These are phyloP conservation scores for Acanthornis magna DNA, from an alignment of 2,797 vertebrate species.

Conservation along the genomic window DNA sequence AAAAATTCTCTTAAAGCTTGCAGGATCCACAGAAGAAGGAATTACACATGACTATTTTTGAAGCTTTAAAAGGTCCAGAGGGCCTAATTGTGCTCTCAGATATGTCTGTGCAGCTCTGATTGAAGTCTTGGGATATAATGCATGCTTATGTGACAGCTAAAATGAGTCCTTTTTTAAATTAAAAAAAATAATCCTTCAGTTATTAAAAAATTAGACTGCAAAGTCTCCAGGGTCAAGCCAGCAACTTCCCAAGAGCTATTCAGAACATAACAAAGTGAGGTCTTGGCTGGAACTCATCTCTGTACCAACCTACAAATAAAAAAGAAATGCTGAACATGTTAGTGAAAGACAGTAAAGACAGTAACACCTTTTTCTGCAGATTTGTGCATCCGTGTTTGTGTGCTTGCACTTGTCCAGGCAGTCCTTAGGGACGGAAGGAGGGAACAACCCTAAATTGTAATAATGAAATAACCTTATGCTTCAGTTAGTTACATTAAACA, in stretches of 20 bases:
- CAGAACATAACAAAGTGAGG: not conserved
- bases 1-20: conserved; percentile 64
- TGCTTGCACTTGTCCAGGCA: not conserved
- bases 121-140: conserved; percentile 39
- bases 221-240: conserved; percentile 9
- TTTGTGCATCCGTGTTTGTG: not conserved
- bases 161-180: conserved; percentile 12
- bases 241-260: conserved; percentile 6
- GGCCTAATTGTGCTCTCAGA: conserved; percentile 54
- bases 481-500: not conserved
- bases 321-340: not conserved
- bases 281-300: not conserved
- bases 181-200: not conserved
- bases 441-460: not conserved
- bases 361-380: not conserved
- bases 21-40: conserved; percentile 48
- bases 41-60: conserved; percentile 62
- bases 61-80: conserved; percentile 62
- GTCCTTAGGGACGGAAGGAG: not conserved
- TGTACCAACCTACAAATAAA: not conserved
- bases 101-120: not conserved
- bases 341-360: not conserved
- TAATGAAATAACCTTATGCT: not conserved
- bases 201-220: conserved; percentile 31
- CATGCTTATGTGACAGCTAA: not conserved